These are phyloP conservation scores for Xanthia icteritia DNA, from an alignment of 2,888 invertebrate genomes.

Conservation along the genomic window DNA sequence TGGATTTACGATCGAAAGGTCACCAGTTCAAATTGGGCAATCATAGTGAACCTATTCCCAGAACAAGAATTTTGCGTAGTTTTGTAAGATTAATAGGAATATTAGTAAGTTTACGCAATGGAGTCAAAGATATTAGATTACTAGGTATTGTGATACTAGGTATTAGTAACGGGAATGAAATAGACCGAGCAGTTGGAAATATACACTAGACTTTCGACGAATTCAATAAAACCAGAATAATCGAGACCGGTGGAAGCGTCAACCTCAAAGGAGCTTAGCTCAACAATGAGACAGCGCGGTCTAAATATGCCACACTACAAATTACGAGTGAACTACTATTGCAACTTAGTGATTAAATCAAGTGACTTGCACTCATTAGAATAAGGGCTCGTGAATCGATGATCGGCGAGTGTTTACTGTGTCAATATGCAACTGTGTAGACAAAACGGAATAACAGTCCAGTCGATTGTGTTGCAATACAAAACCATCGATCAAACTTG, in stretches of 20 bases:
- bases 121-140: conserved; percentile 56
- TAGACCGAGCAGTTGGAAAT: conserved; percentile 24
- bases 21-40: conserved; percentile 65
- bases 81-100: conserved; percentile 60
- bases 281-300: conserved; percentile 39
- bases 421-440: conserved; percentile 49
- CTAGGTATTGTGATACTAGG: conserved; percentile 39
- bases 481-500: conserved; percentile 55
- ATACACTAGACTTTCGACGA: conserved; percentile 9
- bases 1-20: conserved; percentile 67
- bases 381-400: conserved; percentile 30
- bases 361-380: conserved; percentile 46
- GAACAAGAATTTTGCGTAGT: conserved; percentile 60
- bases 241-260: conserved; percentile 7
- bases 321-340: conserved; percentile 30
- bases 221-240: conserved; percentile 26
- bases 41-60: conserved; percentile 61
- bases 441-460: conserved; percentile 45
- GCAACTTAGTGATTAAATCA: conserved; percentile 41
- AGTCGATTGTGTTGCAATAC: conserved; percentile 34
- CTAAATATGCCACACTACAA: conserved; percentile 43
- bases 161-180: conserved; percentile 41
- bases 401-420: conserved; percentile 19
- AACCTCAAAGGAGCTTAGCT: conserved; percentile 18
- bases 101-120: conserved; percentile 56